Evolutionary conservation across 1,140 invertebrate genomes (phyloP).

Genomic region (Caenorhabditis brenneri): DNA sequence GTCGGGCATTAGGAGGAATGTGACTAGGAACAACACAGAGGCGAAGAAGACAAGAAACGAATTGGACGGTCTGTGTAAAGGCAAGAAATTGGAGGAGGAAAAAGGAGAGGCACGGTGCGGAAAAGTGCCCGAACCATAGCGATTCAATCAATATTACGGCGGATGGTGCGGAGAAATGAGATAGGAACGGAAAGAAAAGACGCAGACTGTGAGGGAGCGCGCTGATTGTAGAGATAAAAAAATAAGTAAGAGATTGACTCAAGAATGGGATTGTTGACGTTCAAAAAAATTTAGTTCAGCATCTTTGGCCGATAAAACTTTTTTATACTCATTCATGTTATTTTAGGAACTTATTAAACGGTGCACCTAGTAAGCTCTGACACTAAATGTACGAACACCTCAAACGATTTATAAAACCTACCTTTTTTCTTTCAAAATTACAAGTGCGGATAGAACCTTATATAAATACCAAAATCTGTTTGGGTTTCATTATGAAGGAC

Average conservation of each 20-base stretch:
- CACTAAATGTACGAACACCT: too few species aligned
- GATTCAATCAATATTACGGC: slow-evolving; percentile 16
- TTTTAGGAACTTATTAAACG: too few species aligned
- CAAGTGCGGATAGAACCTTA: too few species aligned
- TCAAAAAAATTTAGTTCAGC: neutral
- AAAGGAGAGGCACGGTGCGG: slow-evolving; percentile 29
- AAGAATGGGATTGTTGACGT: neutral
- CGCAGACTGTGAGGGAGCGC: neutral
- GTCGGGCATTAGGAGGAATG: slow-evolving; percentile 27
- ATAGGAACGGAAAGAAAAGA: neutral
- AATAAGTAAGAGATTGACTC: neutral
- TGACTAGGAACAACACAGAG: slow-evolving; percentile 40
- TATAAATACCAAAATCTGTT: too few species aligned
- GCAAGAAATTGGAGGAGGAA: slow-evolving; percentile 33
- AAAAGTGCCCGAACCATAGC: slow-evolving; percentile 11
- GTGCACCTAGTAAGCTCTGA: too few species aligned
- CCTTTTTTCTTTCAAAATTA: too few species aligned
- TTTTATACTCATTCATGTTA: too few species aligned
- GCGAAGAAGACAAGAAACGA: slow-evolving; percentile 35
- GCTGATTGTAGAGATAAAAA: neutral
- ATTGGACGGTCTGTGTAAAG: neutral
- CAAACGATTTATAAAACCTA: too few species aligned
- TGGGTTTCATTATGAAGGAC: too few species aligned
- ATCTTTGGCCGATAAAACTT: neutral
- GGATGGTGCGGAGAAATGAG: neutral